Evolutionary conservation across 2,888 invertebrate genomes (phyloP), one percentile per base, ranked within the genome.

Genomic region (Rhogogaster chlorosoma): DNA sequence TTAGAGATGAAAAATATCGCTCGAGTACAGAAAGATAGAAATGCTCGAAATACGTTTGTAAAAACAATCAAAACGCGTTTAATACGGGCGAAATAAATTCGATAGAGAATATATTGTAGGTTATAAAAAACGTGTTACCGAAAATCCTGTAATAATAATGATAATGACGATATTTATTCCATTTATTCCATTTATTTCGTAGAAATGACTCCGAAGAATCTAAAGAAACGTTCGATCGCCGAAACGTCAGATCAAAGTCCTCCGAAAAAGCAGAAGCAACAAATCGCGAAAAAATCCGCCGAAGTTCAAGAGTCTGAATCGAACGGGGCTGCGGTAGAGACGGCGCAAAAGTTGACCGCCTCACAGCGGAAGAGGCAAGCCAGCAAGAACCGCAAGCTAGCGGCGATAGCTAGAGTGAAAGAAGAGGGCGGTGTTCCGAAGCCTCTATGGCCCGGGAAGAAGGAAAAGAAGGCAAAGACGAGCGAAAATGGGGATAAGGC

Each of bases 231-330:
- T 45, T 1, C 64, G 0, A 67, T 29, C 7, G n/a, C 45, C 45
- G 82, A 82, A 67, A 64, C 45, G 29, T 2, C 18, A 18, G 53
- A 53, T 15, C 49, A 77, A 32, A 77, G 71, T 42, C 71, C 64
- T 1, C 18, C 42, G 0, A 82, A 38, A 67, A 82, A 82, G 67
- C 57, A 82, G n/a, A 57, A 82, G 22, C 45, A 82, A 64, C 22
- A 38, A 26, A 57, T 29, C 0, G 67, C 15, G 6, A 29, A 42
- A 45, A 78, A 36, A 15, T 3, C 4, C 2, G 15, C 3, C 9
- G 22, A 32, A 32, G n/a, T n/a, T n/a, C n/a, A n/a, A 15, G 22
- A 5, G 15, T 0, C 53, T 1, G 29, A 77, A 53, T 22, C 22
- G n/a, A 38, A 71, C 5, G 61, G 61, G 15, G 38, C 18, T 32